Conservation (phyloP, 2,113 vertebrate species). For the Ceyx margarethae region DNA sequence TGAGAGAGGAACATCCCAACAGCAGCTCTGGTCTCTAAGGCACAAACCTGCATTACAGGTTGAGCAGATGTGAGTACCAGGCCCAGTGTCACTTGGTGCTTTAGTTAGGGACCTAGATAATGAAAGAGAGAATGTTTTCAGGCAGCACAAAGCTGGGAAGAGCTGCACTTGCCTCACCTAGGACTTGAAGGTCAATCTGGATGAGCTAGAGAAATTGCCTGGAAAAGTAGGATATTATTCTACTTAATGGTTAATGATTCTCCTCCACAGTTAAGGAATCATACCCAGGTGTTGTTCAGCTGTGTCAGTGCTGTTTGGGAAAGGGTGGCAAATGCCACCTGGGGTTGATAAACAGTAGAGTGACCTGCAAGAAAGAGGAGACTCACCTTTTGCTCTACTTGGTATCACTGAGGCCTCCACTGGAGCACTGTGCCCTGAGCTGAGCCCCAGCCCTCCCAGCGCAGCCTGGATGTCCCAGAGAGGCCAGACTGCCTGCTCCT, state of each 20-base stretch:
- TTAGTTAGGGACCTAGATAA: neutral
- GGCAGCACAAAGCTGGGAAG: neutral
- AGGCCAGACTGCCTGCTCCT: fast-evolving
- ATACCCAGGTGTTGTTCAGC: neutral
- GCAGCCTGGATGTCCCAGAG: neutral
- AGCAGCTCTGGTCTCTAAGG: neutral
- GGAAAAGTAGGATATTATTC: neutral
- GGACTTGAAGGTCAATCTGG: neutral
- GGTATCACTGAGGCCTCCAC: fast-evolving
- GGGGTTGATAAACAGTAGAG: neutral
- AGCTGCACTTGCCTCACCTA: neutral
- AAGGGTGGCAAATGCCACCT: neutral
- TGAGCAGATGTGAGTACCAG: neutral
- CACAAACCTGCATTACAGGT: neutral
- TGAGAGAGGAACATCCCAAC: neutral
- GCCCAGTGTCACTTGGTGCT: neutral
- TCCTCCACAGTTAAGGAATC: neutral
- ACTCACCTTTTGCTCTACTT: neutral
- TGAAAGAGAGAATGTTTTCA: neutral
- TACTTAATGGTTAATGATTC: neutral
- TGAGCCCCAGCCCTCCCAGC: neutral
- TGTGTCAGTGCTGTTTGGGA: neutral
- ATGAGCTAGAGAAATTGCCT: neutral
- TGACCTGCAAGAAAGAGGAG: neutral
- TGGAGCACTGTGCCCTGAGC: neutral